Conservation (phyloP, 2,888 invertebrate species). For the Agonopterix subpropinquella region DNA sequence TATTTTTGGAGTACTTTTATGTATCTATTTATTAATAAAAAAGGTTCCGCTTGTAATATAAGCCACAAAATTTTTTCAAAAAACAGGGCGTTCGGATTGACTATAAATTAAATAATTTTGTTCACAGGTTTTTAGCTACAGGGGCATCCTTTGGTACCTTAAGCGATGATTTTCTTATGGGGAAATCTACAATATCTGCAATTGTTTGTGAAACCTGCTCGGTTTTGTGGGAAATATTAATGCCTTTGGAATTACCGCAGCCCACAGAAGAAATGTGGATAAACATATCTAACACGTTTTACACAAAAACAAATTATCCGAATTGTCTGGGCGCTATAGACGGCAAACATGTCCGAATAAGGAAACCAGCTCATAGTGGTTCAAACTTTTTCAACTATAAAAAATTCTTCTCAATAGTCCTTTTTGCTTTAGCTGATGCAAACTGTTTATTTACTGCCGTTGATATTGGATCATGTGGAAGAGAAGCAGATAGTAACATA, state of each 20-base stretch:
- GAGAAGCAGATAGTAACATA: no score
- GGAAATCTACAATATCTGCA: constrained; percentile 13
- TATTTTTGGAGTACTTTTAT: neutral
- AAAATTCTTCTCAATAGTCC: no score
- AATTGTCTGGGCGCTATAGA: no score
- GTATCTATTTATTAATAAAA: neutral
- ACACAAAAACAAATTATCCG: no score
- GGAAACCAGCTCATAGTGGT: no score
- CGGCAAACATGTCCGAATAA: no score
- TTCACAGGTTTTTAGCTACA: neutral
- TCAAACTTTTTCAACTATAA: no score
- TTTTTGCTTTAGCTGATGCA: no score
- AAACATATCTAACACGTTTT: constrained; percentile 2
- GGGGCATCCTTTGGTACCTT: neutral
- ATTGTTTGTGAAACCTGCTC: constrained; percentile 11
- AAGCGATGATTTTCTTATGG: constrained; percentile 9
- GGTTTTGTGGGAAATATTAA: constrained; percentile 11
- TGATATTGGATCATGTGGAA: no score
- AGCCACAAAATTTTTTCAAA: neutral
- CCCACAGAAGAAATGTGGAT: constrained; percentile 3
- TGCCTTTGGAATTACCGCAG: constrained; percentile 7
- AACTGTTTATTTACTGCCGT: no score
- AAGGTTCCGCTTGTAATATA: neutral
- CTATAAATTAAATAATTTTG: neutral
- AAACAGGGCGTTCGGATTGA: neutral